Conservation (phyloP, 2,113 vertebrate genomes). For the Sminthopsis crassicaudata region DNA sequence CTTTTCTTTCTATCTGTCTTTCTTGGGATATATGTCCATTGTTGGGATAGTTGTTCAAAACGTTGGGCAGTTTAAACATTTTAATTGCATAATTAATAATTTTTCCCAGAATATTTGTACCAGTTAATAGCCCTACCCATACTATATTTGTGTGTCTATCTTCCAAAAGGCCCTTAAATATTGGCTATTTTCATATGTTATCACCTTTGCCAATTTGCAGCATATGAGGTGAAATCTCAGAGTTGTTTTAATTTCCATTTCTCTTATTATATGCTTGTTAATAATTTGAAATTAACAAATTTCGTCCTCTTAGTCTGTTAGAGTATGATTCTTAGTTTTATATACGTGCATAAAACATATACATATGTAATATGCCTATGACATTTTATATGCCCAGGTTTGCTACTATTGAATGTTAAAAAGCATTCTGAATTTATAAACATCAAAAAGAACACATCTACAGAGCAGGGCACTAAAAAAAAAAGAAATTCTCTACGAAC, state of each 20-base stretch:
- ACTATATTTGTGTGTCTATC: neutral
- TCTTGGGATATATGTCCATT: neutral
- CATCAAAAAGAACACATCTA: neutral
- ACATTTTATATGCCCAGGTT: neutral
- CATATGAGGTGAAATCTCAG: neutral
- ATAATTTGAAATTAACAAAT: neutral
- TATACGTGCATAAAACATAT: neutral
- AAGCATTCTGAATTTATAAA: neutral
- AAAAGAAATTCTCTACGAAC: neutral
- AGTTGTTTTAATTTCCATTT: neutral
- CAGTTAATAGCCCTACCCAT: neutral
- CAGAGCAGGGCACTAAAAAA: neutral
- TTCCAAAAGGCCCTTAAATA: neutral
- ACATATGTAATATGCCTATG: neutral
- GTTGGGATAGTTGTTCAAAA: neutral
- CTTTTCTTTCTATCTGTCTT: neutral
- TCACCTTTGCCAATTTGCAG: neutral
- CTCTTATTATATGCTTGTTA: neutral
- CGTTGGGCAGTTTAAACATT: neutral
- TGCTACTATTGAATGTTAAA: neutral
- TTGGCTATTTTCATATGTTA: neutral
- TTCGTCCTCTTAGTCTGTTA: neutral
- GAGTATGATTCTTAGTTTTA: neutral
- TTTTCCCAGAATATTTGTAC: neutral
- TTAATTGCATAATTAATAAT: neutral